Base-by-base conservation (phyloP, 2,797 vertebrate species). In the Lates japonicus region DNA sequence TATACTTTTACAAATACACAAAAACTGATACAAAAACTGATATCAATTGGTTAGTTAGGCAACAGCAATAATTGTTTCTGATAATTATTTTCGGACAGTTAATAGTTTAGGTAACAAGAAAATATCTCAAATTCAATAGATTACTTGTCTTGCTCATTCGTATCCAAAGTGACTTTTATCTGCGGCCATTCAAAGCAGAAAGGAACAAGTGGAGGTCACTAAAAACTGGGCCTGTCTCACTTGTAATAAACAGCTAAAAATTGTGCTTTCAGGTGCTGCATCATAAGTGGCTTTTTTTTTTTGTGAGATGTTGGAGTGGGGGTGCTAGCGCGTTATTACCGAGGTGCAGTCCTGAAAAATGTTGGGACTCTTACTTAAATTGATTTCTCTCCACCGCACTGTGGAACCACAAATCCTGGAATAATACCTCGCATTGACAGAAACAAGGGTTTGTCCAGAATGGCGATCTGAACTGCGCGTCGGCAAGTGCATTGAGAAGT, bases 31-130 rank as follows among this genome's bases (percentile, higher is more conserved):
- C n/a, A n/a, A n/a, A n/a, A n/a, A n/a, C n/a, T n/a, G n/a, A n/a
- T n/a, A n/a, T n/a, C n/a, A n/a, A n/a, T n/a, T n/a, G n/a, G n/a
- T n/a, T n/a, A n/a, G n/a, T n/a, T n/a, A n/a, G n/a, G n/a, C n/a
- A n/a, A n/a, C n/a, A n/a, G n/a, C 55, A 7, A 35, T 29, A 3
- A 9, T 63, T n/a, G n/a, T n/a, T 74, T 78, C n/a, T 62, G 5
- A 46, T 9, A 10, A 48, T 60, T 39, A 52, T 16, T 48, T 57
- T 49, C 17, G 33, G n/a, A n/a, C 4, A 49, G 1, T 59, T 33
- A 37, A 39, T 31, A 1, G 2, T 42, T 51, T 49, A 1, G 14
- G 39, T 3, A 31, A 16, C 11, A 10, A 19, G 31, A 7, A 25
- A 57, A 3, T 35, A 2, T 49, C 19, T 49, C 19, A n/a, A n/a